Evolutionary conservation across 64 coral and sea anemone species (phyloP), one percentile per base, ranked within the genome.

Genomic region (Dendrophyllia cribrosa): DNA sequence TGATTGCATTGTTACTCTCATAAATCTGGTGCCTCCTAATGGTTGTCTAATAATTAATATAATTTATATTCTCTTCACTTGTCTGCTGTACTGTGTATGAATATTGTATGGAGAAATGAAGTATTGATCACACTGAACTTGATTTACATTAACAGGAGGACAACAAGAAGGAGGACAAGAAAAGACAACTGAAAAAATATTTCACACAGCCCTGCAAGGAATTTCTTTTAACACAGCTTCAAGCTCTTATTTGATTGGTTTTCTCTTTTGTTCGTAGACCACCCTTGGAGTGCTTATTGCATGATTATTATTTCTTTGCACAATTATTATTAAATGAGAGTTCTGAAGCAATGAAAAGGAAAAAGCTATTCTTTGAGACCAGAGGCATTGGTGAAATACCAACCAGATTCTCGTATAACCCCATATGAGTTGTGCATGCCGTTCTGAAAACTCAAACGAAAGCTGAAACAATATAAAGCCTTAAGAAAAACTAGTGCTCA

Each of bases 111-210:
- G 11, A 17, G 0, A 64, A 45, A 14, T 15, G 26, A 72, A 72
- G 0, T 72, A 4, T 72, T 72, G 34, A 72, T 72, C 26, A 55
- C 17, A 22, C 8, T 77, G 14, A 22, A 8, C 10, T 5, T 50
- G 21, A 4, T 52, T 89, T 76, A 24, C 14, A 16, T 13, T 76
- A 17, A 14, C 7, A 90, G 88, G 88, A 81, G 20, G 77, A 67
- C 16, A 25, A 90, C 88, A 55, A 77, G 88, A 68, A 20, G 63
- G 45, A 90, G 65, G 56, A 20, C 88, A 19, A 79, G 88, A 21
- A 90, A 90, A 43, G 88, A 90, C 6, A 89, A 77, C 87, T 90
- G 69, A 80, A 58, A 0, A 23, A 6, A 59, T 9, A 67, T 59
- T 22, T 20, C 5, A 17, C 62, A 15, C 43, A 56, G 53, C 53